These are phyloP conservation scores for Crotophaga sulcirostris DNA, from an alignment of 2,113 vertebrate genomes.

Conservation along the genomic window DNA sequence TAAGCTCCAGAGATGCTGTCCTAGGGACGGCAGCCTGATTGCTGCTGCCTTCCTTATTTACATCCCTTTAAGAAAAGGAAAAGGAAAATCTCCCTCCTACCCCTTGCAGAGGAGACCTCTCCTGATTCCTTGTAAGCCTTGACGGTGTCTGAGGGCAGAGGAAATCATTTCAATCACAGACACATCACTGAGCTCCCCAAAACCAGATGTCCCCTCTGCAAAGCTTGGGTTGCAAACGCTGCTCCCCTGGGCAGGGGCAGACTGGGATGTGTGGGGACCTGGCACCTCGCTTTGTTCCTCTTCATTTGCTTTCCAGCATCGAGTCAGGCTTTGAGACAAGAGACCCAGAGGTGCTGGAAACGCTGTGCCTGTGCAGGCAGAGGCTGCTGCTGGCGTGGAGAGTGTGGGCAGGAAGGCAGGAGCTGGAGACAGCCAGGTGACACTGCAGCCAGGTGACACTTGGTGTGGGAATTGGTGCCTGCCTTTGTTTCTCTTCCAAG, in stretches of 20 bases:
- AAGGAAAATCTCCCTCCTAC: slow-evolving; percentile 6
- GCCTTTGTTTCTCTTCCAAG: neutral
- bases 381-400: too few species aligned
- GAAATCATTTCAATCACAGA: rapidly evolving
- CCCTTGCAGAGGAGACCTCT: neutral
- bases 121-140: neutral
- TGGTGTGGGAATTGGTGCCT: rapidly evolving
- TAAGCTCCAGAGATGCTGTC: slow-evolving; percentile 71
- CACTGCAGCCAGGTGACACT: too few species aligned
- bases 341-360: neutral
- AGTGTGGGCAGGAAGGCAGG: too few species aligned
- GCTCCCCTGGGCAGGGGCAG: rapidly evolving
- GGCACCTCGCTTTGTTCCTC: neutral
- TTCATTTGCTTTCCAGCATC: neutral
- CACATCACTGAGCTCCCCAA: neutral
- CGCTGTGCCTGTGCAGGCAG: too few species aligned
- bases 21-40: slow-evolving; percentile 69
- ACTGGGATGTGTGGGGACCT: rapidly evolving
- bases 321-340: neutral
- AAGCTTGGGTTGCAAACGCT: neutral
- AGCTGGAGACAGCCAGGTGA: too few species aligned
- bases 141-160: neutral
- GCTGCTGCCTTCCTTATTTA: slow-evolving; percentile 68
- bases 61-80: slow-evolving; percentile 50
- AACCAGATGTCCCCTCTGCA: rapidly evolving